Percentiles rank a stretch among this genome's conserved stretches.
Evolutionary conservation across 2,888 invertebrate genomes (phyloP).

Genomic region (Merodon equestris): DNA sequence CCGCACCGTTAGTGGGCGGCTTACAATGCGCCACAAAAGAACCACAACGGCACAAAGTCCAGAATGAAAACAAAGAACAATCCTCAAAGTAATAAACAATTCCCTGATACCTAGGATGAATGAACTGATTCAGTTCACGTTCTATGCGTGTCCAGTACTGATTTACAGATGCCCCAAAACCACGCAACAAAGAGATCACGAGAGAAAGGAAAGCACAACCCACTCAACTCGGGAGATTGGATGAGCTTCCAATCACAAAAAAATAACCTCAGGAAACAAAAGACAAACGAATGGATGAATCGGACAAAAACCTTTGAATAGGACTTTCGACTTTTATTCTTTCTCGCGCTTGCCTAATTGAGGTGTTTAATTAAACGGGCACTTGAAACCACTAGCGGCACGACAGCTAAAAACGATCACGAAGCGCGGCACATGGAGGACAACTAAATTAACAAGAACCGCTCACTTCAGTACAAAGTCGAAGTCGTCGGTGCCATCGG

Average conservation of each 20-base stretch:
- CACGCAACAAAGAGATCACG: conserved; percentile 12
- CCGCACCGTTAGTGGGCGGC: conserved; percentile 49
- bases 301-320: conserved; percentile 33
- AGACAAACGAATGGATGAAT: background rate
- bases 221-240: conserved; percentile 40
- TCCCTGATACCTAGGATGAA: background rate
- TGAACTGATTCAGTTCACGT: conserved; percentile 36
- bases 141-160: conserved; percentile 48
- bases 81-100: conserved; percentile 42
- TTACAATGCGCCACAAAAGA: conserved; percentile 30
- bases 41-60: no score
- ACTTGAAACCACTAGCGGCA: conserved; percentile 20
- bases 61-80: conserved; percentile 21
- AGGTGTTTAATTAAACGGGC: conserved; percentile 65
- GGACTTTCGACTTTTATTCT: conserved; percentile 53
- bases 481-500: conserved; percentile 25
- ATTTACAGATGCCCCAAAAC: conserved; percentile 36
- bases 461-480: conserved; percentile 49
- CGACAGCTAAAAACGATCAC: background rate
- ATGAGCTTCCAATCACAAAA: conserved; percentile 38
- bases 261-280: background rate
- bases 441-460: conserved; percentile 60
- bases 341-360: conserved; percentile 40
- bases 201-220: conserved; percentile 6
- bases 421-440: conserved; percentile 11